These are phyloP conservation scores for Eulemur mongoz DNA, from an alignment of 2,797 vertebrate genomes.

Conservation along the genomic window DNA sequence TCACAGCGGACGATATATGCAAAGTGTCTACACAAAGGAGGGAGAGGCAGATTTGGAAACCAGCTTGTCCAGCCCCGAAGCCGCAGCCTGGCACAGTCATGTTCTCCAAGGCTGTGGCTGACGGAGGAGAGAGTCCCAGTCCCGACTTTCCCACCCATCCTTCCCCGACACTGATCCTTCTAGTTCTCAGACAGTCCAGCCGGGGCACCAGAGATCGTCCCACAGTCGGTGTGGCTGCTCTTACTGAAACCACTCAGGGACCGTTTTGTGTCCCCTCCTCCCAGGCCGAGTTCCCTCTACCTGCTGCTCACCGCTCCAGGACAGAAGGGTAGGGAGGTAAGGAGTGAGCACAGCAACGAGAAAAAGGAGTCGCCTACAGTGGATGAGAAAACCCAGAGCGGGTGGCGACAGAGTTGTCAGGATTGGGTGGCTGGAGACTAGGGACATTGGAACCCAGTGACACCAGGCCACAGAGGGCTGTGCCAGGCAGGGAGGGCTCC, in stretches of 20 bases:
- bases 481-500: not conserved
- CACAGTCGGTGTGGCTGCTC: not conserved
- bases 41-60: not conserved
- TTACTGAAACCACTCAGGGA: not conserved
- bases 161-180: not conserved
- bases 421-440: not conserved
- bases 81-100: rapidly evolving
- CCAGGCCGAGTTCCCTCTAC: rapidly evolving
- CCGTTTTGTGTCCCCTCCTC: rapidly evolving
- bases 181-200: not conserved
- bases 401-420: rapidly evolving
- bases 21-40: not conserved
- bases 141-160: rapidly evolving
- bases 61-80: not conserved
- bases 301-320: not conserved
- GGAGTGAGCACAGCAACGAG: not conserved
- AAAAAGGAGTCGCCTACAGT: not conserved
- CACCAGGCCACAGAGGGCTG: rapidly evolving
- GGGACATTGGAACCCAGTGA: not conserved
- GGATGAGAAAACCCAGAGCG: rapidly evolving
- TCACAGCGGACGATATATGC: not conserved
- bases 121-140: not conserved
- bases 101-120: not conserved
- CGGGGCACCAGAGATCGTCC: not conserved
- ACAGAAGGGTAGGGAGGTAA: not conserved